These are phyloP conservation scores for Polylopha cassiicola DNA, from an alignment of 2,888 invertebrate species.

Conservation along the genomic window DNA sequence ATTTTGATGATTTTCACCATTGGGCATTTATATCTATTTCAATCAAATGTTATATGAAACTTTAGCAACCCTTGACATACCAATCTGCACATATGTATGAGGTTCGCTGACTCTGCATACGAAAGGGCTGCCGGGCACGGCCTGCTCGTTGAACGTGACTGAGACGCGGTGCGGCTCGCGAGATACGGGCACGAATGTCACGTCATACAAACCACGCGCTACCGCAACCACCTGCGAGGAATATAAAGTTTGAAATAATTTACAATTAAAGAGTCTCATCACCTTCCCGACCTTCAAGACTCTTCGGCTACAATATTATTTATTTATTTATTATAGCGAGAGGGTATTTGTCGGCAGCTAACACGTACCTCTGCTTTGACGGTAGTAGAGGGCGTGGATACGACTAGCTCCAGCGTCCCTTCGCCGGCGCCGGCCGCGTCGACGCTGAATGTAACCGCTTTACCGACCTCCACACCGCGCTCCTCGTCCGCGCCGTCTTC, in stretches of 20 bases:
- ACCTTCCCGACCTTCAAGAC: background rate
- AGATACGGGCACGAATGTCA: constrained; percentile 94
- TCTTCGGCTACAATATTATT: no score
- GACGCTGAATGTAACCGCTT: constrained; percentile 93
- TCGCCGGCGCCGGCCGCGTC: constrained; percentile 97
- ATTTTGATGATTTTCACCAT: no score
- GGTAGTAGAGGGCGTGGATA: constrained; percentile 91
- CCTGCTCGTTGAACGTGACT: constrained; percentile 95
- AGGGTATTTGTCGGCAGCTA: background rate
- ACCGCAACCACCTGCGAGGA: constrained; percentile 86
- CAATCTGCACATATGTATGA: constrained; percentile 85
- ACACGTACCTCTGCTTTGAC: constrained; percentile 88
- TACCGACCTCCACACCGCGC: constrained; percentile 81
- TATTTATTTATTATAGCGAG: no score
- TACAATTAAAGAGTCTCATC: background rate
- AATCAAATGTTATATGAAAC: no score
- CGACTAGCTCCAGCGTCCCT: constrained; percentile 93
- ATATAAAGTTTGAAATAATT: constrained; percentile 19
- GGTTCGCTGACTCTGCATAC: constrained; percentile 86
- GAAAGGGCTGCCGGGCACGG: constrained; percentile 94
- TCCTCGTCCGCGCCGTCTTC: constrained; percentile 67
- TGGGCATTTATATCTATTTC: no score
- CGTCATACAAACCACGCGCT: constrained; percentile 93
- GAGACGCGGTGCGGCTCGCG: constrained; percentile 93
- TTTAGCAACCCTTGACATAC: constrained; percentile 52